Evolutionary conservation across 2,797 vertebrate species (phyloP), one percentile per base, ranked within the genome.

Genomic region (Helostoma temminkii): DNA sequence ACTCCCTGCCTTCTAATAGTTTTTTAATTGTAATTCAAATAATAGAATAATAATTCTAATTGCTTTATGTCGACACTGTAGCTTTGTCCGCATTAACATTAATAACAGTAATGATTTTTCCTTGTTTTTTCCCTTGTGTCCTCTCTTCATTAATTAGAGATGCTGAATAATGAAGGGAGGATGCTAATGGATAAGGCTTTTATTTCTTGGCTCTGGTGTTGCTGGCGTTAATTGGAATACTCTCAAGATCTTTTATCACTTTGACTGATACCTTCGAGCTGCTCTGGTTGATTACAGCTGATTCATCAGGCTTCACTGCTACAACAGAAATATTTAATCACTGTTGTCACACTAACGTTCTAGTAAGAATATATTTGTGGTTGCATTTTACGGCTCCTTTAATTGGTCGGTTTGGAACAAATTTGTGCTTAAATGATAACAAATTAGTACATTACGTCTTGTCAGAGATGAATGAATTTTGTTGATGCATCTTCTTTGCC

Each of bases 201-300:
- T 64, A 48, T 75, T 72, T 64, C 69, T 74, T 69, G 43, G 67
- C 50, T 87, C 59, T 71, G 76, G 70, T 88, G 34, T 82, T 81
- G 53, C 61, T 43, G 50, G 55, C 82, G 69, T 75, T 88, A 83
- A 91, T 85, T 89, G 84, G 54, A 89, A 85, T 69, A 81, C 74
- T 84, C 65, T 68, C 53, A 81, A 77, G 70, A 76, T 87, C 59
- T 65, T 90, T 84, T 81, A 83, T 91, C 85, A 76, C 65, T 74
- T 32, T 57, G 66, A 19, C 37, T 58, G 70, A 64, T 73, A 62
- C 66, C 80, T 74, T 82, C 54, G 47, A 76, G 84, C 74, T 67
- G 43, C 72, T 68, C 53, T 50, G 52, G 46, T 71, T 73, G 54
- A 55, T 76, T 49, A 47, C 63, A 81, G 34, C 63, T 67, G 66